phyloP scores from a whole-genome alignment of 2,113 vertebrate genomes.

The Sinocyclocheilus rhinocerous region DNA sequence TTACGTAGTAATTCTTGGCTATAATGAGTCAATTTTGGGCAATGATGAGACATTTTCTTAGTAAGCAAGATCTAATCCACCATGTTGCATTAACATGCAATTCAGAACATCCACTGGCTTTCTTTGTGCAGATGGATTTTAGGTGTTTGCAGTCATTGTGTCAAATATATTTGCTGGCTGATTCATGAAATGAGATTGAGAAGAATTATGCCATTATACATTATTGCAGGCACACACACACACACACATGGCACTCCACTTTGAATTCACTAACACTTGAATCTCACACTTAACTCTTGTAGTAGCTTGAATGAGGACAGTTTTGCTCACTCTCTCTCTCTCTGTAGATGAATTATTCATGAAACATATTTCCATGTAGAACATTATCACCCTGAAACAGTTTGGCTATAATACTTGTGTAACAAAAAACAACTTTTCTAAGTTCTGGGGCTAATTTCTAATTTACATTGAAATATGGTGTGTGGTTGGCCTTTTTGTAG shows the following conservation, averaged over 20 bases:
- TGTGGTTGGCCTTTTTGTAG: constrained; percentile 11
- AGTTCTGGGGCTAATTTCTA: neutral
- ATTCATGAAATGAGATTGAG: constrained; percentile 31
- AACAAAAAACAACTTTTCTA: neutral
- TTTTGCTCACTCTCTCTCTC: constrained; percentile 3
- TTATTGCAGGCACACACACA: neutral
- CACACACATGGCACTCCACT: constrained; percentile 29
- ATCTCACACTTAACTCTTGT: constrained; percentile 20
- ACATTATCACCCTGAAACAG: constrained; percentile 24
- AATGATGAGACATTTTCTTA: neutral
- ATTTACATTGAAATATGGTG: neutral
- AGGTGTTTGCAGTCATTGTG: constrained; percentile 6
- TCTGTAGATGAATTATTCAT: constrained; percentile 26
- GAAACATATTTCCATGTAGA: constrained; percentile 19
- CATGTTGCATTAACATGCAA: neutral
- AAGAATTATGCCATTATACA: neutral
- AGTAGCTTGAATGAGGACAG: constrained; percentile 18
- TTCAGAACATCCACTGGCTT: neutral
- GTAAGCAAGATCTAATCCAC: neutral
- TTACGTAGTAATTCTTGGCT: constrained; percentile 30
- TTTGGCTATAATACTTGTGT: constrained; percentile 21
- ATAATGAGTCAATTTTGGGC: constrained; percentile 17
- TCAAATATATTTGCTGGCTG: constrained; percentile 44
- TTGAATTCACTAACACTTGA: constrained; percentile 48
- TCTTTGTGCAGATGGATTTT: neutral